Conservation (phyloP, 2,113 vertebrate genomes). For the Phyllopteryx taeniolatus region DNA sequence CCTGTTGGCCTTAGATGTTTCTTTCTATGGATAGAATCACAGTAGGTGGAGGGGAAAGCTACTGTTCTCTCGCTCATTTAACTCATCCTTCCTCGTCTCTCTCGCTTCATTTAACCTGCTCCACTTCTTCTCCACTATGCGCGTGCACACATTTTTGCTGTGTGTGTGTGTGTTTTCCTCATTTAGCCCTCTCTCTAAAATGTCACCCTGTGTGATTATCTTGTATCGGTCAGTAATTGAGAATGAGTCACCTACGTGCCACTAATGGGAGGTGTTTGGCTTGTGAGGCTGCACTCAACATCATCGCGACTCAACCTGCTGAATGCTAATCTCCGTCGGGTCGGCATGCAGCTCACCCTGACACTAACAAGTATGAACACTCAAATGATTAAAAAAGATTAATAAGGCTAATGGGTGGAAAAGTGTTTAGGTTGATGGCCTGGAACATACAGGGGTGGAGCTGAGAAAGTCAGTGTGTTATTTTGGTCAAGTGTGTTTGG, state of each 20-base stretch:
- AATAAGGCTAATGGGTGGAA: conserved; percentile 66
- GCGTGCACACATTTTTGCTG: conserved; percentile 1
- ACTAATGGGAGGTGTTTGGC: conserved; percentile 39
- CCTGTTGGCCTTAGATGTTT: conserved; percentile 60
- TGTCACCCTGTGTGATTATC: conserved; percentile 48
- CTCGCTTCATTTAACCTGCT: conserved; percentile 65
- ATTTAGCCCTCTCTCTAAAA: conserved; percentile 29
- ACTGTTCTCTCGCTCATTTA: conserved; percentile 70
- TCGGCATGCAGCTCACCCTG: conserved; percentile 25
- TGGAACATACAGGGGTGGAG: conserved; percentile 38
- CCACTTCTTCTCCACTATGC: conserved; percentile 37
- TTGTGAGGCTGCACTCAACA: conserved; percentile 28
- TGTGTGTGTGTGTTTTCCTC: not conserved
- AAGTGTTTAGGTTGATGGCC: conserved; percentile 39
- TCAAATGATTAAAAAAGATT: conserved; percentile 61
- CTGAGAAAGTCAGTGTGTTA: conserved; percentile 13
- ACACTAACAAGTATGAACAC: conserved; percentile 52
- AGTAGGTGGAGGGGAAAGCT: conserved; percentile 61
- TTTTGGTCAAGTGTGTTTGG: conserved; percentile 55
- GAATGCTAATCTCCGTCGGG: conserved; percentile 55
- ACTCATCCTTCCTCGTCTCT: conserved; percentile 58
- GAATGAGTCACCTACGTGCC: conserved; percentile 58
- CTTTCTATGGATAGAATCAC: conserved; percentile 58
- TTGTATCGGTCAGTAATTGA: conserved; percentile 59
- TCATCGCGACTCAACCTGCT: conserved; percentile 37